Evolutionary conservation across 2,113 vertebrate species (phyloP).

Genomic region (Gymnarchus niloticus): DNA sequence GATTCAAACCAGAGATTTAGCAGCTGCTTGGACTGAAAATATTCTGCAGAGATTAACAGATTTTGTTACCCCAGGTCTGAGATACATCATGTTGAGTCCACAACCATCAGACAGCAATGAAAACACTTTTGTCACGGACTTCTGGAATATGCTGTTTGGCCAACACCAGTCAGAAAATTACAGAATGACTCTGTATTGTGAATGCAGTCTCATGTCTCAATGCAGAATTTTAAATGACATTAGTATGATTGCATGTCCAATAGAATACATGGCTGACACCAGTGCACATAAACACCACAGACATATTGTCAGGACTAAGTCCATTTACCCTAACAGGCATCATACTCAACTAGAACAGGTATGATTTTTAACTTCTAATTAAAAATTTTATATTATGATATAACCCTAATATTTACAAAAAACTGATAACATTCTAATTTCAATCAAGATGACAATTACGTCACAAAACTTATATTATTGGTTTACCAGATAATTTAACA

Average conservation of each 20-base stretch:
- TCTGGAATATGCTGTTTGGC: conserved; percentile 47
- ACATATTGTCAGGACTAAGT: conserved; percentile 46
- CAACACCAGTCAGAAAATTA: conserved; percentile 33
- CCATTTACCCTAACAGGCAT: conserved; percentile 41
- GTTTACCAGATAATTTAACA: not conserved
- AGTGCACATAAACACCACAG: conserved; percentile 42
- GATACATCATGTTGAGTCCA: conserved; percentile 42
- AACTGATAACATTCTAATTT: not conserved
- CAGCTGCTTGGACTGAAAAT: conserved; percentile 24
- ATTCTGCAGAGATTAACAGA: conserved; percentile 48
- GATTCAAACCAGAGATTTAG: conserved; percentile 44
- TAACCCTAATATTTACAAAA: not conserved
- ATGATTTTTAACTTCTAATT: not conserved
- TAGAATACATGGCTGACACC: conserved; percentile 43
- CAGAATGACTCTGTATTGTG: conserved; percentile 31
- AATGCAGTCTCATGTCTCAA: conserved; percentile 42
- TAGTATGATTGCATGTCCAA: conserved; percentile 46
- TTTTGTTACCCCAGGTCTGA: conserved; percentile 45
- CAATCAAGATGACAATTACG: not conserved
- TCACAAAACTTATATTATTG: not conserved
- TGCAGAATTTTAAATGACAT: conserved; percentile 47
- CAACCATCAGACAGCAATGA: conserved; percentile 41
- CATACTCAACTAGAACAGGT: conserved; percentile 33
- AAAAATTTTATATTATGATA: not conserved
- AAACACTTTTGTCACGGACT: conserved; percentile 30